Base-by-base conservation (phyloP, 2,797 vertebrate genomes). In the Myotis daubentonii region DNA sequence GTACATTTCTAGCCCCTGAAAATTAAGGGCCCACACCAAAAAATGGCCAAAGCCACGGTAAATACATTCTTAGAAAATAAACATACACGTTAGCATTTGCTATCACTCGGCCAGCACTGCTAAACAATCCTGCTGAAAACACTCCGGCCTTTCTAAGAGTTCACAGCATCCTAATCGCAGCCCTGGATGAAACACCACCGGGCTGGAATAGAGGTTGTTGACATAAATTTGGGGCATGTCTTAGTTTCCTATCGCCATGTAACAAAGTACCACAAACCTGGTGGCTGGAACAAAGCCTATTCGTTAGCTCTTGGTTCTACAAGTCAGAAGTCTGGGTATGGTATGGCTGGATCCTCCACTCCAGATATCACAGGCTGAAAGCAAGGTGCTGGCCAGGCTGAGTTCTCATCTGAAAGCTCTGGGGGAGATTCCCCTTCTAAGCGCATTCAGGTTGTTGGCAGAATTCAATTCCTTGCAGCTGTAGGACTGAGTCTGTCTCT, bases 51-150 rank as follows among this genome's bases (percentile, higher is more conserved):
- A 51, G 23, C 33, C 28, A 62, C 9, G n/a, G 36, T 41, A 92
- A 94, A 93, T 60, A 71, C 1, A 19, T 38, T 72, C 53, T 71
- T 15, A 87, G 70, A 51, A 92, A 88, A 94, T 17, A 78, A 84
- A 93, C 8, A 65, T 5, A 74, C 25, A 80, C 57, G 36, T 91
- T 36, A 81, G 84, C 78, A 90, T 36, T 30, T 89, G 47, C 41
- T 25, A 53, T 25, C 57, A 22, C 55, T 85, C 55, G 47, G 38
- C n/a, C 91, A 80, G 68, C 62, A 94, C 28, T 36, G 55, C 65
- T 65, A 60, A 87, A 89, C 19, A 94, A 65, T 47, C 65, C 17
- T 0, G 2, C 62, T 78, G 66, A 87, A 62, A 55, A 57, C 65
- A 68, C 47, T 57, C 33, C 75, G 81, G 2, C 2, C 72, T 79